Base-by-base conservation (phyloP, 2,113 vertebrate genomes). In the Romanogobio albipinnatus region DNA sequence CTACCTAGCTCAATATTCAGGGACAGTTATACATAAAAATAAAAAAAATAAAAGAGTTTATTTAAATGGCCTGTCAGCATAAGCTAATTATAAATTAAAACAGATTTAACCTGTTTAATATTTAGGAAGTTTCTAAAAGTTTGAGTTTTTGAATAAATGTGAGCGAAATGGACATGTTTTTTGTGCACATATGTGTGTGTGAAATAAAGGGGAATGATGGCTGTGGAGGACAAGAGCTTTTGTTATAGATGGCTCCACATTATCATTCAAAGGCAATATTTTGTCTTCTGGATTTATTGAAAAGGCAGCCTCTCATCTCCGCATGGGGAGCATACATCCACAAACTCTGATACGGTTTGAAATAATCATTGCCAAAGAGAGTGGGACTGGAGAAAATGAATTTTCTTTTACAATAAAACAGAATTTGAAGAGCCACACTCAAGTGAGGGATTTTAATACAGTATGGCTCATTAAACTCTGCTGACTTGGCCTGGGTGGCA, bases 401-500 rank as follows among this genome's bases (percentile, higher is more conserved):
- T 87, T 87, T 83, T 83, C 81, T 86, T 89, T 89, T 85, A 86
- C 82, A 87, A 86, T 87, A 85, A 89, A 89, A 87, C 81, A 68
- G 88, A 89, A 86, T 87, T 81, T 78, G 83, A 84, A 87, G 84
- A 86, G 81, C 75, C 43, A 87, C 68, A 82, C 80, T 87, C 85
- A 84, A 1, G 70, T 90, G 91, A 89, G 90, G 89, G 88, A 79
- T 74, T 91, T 92, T 88, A 87, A 91, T 84, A 87, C 88, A 89
- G 90, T 61, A 43, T 79, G 84, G 90, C 91, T 94, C 91, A 93
- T 94, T 91, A 92, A 91, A 90, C 71, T 86, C 91, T 86, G 82
- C 93, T 90, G 94, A 94, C 85, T 88, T 53, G 59, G 86, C 82
- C 91, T 85, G 93, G 93, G 93, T 87, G 90, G 88, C 92, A 92